These are phyloP conservation scores for Typhlomys cinereus DNA, from an alignment of 2,113 vertebrate species.

Conservation along the genomic window DNA sequence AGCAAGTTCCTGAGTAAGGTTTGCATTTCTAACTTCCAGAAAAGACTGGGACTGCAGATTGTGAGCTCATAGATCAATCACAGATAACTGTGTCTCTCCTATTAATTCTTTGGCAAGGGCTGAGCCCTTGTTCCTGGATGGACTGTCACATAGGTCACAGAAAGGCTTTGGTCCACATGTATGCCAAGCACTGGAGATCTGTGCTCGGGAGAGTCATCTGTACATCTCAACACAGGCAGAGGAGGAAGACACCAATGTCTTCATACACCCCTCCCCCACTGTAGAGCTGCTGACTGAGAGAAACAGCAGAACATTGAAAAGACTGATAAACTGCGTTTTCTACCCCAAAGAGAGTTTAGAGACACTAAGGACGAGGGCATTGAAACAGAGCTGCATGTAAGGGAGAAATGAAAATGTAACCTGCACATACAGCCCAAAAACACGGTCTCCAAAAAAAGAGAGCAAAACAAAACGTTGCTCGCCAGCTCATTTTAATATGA, in stretches of 20 bases:
- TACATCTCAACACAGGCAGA: neutral
- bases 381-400: neutral
- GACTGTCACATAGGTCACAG: neutral
- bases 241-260: accelerated
- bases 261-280: accelerated
- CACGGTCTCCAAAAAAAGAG: neutral
- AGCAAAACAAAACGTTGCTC: accelerated
- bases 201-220: accelerated
- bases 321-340: accelerated
- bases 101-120: accelerated
- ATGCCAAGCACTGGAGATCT: accelerated
- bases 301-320: neutral
- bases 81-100: accelerated
- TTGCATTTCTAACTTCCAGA: neutral
- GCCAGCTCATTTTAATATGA: too few relatives aligned
- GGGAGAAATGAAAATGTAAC: neutral
- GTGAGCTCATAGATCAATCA: neutral
- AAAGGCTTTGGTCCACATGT: neutral
- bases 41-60: neutral
- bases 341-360: too few relatives aligned
- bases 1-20: neutral
- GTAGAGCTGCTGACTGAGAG: accelerated
- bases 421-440: accelerated
- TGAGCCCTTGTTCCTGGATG: neutral
- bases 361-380: neutral